Evolutionary conservation across 2,888 invertebrate genomes (phyloP), one percentile per base, ranked within the genome.

Genomic region (Rapana venosa): DNA sequence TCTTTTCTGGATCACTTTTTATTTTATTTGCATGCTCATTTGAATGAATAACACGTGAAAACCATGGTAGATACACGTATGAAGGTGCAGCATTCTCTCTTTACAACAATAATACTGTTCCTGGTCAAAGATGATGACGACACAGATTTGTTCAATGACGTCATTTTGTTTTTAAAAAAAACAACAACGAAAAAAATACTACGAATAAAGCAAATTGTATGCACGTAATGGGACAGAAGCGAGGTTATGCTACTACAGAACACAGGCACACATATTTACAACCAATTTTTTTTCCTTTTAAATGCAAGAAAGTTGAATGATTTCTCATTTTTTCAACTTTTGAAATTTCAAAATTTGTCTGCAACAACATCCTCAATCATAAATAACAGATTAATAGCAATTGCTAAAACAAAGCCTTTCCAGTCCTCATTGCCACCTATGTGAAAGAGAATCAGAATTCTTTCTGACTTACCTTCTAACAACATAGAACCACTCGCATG

Each of bases 31-130:
- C 30, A 85, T 85, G 47, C n/a, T 56, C 56, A 58, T 22, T 30
- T 85, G 85, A 58, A 56, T 58, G 56, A 58, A 58, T 85, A 56
- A 85, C 56, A 85, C 26, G 47, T 85, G 85, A 58, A 85, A 85
- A 85, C 61, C 58, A 85, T 85, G 56, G 36, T 58, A 85, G 13
- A 47, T 56, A 84, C n/a, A 35, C 26, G 58, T 58, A 85, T 30
- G 58, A 17, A 77, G 36, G 88, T 88, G 88, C 88, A 77, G 58
- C 79, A 81, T 79, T 35, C 79, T 61, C 79, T 79, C 88, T 88
- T 88, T 88, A 88, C 88, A 88, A 77, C 56, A 13, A 81, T 88
- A 88, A 88, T 88, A 88, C 88, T 88, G 88, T 32, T 81, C 66
- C 56, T 88, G 88, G 88, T 70, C 88, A 30, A 81, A 88, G 88